Conservation (phyloP, 2,113 vertebrate genomes). For the Eretmochelys imbricata region DNA sequence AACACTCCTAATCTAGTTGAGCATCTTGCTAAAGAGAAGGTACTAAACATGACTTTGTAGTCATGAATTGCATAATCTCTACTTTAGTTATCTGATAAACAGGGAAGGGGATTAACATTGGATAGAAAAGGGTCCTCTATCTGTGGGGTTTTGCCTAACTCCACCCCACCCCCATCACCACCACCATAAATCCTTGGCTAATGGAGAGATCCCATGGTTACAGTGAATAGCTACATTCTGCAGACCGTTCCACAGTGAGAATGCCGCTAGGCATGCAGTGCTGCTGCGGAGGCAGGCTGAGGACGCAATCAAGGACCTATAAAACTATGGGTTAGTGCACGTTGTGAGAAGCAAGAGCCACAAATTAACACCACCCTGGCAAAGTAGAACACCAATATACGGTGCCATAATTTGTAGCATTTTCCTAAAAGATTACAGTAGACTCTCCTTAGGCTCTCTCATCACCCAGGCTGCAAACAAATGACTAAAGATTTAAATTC, state of each 20-base stretch:
- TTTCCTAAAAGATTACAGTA: neutral
- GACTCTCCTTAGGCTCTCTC: neutral
- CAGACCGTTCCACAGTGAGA: slow-evolving; percentile 31
- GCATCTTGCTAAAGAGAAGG: slow-evolving; percentile 39
- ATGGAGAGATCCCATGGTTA: slow-evolving; percentile 64
- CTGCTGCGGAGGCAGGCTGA: neutral
- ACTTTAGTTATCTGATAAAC: slow-evolving; percentile 76
- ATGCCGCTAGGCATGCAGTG: neutral
- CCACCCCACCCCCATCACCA: slow-evolving; percentile 8
- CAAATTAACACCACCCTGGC: neutral
- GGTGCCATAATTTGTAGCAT: neutral
- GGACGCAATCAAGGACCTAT: neutral
- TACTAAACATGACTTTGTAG: slow-evolving; percentile 66
- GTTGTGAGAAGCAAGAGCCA: neutral
- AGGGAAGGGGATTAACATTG: slow-evolving; percentile 62
- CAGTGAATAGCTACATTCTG: slow-evolving; percentile 23
- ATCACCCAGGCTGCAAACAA: accelerated
- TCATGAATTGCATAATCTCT: slow-evolving; percentile 72
- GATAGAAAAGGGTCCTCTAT: slow-evolving; percentile 56
- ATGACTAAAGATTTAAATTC: accelerated
- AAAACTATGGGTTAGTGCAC: neutral
- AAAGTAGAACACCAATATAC: neutral
- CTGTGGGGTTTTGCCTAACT: slow-evolving; percentile 21
- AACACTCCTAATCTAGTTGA: slow-evolving; percentile 37
- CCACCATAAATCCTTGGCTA: slow-evolving; percentile 43